These are phyloP conservation scores for Dendroctonus ponderosae DNA, from an alignment of 1,140 invertebrate species.

Conservation along the genomic window DNA sequence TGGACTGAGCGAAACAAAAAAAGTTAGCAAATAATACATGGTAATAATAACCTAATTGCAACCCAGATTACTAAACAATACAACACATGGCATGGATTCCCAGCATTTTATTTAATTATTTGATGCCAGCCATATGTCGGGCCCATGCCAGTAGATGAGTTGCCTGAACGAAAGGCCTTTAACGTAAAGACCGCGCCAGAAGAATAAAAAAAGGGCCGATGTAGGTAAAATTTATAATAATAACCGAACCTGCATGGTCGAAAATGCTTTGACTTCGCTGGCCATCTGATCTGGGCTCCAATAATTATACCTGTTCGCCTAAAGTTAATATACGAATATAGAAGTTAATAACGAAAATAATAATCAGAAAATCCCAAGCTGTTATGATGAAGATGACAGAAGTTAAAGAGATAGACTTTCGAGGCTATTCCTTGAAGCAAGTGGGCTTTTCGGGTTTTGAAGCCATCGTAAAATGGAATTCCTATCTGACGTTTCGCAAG, in stretches of 20 bases:
- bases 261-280: conserved; percentile 13
- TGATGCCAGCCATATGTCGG: conserved; percentile 14
- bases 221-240: conserved; percentile 18
- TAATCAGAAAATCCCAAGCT: background rate
- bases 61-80: too few species aligned
- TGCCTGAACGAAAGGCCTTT: conserved; percentile 17
- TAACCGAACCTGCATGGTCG: background rate
- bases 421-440: too few species aligned
- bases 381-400: background rate
- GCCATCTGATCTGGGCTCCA: conserved; percentile 17
- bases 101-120: background rate
- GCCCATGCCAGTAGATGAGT: conserved; percentile 3
- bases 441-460: too few species aligned
- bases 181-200: conserved; percentile 6
- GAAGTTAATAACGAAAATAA: background rate
- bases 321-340: background rate
- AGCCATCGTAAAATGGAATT: too few species aligned
- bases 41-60: too few species aligned
- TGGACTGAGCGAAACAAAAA: too few species aligned
- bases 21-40: too few species aligned
- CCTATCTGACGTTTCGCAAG: too few species aligned
- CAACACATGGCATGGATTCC: background rate
- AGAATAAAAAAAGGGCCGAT: conserved; percentile 2
- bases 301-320: conserved; percentile 15
- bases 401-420: too few species aligned